Evolutionary conservation across 2,113 vertebrate genomes (phyloP), one percentile per base, ranked within the genome.

Genomic region (Tonatia bakeri): DNA sequence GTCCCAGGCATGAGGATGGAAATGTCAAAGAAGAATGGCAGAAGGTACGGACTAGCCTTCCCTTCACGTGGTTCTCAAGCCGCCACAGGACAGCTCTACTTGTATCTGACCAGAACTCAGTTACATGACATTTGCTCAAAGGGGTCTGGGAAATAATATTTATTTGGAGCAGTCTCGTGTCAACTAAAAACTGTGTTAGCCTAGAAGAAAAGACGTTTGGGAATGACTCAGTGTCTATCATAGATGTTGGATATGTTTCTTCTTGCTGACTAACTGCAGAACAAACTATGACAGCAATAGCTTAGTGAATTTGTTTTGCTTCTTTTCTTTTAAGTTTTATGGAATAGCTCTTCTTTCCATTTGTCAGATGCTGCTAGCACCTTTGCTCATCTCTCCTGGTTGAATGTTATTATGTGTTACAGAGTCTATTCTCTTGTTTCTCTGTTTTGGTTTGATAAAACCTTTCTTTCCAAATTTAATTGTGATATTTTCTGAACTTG

Each of bases 401-500:
- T 24, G n/a, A 92, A 79, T 72, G 54, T 40, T 90, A 43, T 33
- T 83, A 10, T 50, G 28, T 79, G 16, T 76, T 52, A n/a, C 33
- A 59, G 76, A 93, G 24, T 61, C 67, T 59, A 64, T 38, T 56
- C 43, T 36, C 56, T 85, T n/a, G 52, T 87, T 94, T 93, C 64
- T 80, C 82, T 87, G 36, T 76, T 93, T 87, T 38, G 22, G 14
- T 87, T 76, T 82, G n/a, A 77, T 91, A 61, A 75, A 89, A 85
- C 3, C 7, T 73, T 92, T 82, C 59, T 87, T 87, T 56, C 54
- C 61, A 72, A 72, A 52, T 77, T 80, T 70, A 65, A 75, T 13
- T 82, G 36, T 64, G 40, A 10, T 28, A 69, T 91, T 83, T 92
- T 87, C 73, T 72, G 52, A 96, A 40, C 56, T 67, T 59, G 45